Conservation (phyloP, 1,140 invertebrate species). For the Chlorops oryzae region DNA sequence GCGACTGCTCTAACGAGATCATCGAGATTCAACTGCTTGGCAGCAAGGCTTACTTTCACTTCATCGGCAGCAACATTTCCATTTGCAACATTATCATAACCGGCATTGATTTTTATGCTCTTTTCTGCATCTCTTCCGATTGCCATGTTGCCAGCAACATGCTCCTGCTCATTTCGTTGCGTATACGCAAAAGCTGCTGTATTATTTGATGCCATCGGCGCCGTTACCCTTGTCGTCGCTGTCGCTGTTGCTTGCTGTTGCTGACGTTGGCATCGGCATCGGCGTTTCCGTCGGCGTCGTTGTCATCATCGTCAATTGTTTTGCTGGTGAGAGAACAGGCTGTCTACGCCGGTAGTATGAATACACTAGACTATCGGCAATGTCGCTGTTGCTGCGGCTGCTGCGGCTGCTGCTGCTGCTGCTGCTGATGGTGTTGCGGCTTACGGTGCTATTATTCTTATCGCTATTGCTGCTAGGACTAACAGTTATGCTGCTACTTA, state of each 20-base stretch:
- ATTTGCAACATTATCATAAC: too few species aligned
- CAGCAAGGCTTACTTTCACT: constrained; percentile 8
- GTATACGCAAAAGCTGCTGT: too few species aligned
- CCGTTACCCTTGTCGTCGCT: not conserved
- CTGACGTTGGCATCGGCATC: too few species aligned
- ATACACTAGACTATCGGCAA: constrained; percentile 12
- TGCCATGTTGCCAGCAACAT: not conserved
- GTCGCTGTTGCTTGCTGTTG: constrained; percentile 17
- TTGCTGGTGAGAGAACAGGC: too few species aligned
- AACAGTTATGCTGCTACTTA: constrained; percentile 28
- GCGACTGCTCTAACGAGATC: too few species aligned
- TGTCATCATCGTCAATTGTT: too few species aligned
- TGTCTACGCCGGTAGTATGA: not conserved
- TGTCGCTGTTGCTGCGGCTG: constrained; percentile 16
- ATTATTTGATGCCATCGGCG: too few species aligned
- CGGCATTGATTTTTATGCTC: too few species aligned
- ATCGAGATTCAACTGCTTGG: too few species aligned
- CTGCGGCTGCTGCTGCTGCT: constrained; percentile 13
- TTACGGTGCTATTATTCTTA: constrained; percentile 17
- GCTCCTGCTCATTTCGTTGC: too few species aligned
- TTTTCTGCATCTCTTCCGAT: not conserved
- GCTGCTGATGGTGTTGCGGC: constrained; percentile 11
- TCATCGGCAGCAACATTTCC: constrained; percentile 6
- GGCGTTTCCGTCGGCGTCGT: too few species aligned
- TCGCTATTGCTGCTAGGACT: constrained; percentile 40